Conservation (phyloP, 23 tunicate genomes). For the Oikopleura dioica region DNA sequence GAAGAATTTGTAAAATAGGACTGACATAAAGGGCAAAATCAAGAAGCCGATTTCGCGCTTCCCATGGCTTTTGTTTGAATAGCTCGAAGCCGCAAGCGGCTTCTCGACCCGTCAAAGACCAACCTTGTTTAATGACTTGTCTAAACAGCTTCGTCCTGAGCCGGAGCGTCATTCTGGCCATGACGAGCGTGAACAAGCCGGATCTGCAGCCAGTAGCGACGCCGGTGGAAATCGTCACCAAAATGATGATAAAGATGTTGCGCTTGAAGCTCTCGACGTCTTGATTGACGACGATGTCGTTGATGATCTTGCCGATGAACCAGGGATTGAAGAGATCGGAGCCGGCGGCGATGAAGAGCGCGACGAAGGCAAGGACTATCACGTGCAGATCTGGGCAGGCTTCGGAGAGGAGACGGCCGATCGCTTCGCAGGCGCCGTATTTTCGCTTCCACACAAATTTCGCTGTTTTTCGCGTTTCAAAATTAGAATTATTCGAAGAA, state of each 20-base stretch:
- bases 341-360: not conserved
- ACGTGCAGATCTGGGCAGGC: not conserved
- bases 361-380: not conserved
- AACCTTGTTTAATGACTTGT: not conserved
- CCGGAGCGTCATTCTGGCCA: slow-evolving; percentile 11
- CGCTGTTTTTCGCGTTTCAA: not conserved
- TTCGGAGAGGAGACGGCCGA: not conserved
- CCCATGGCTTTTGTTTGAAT: not conserved
- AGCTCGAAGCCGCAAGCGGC: not conserved
- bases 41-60: not conserved
- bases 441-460: not conserved
- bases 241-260: not conserved
- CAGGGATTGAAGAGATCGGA: slow-evolving; percentile 11
- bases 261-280: not conserved
- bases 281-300: not conserved
- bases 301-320: slow-evolving; percentile 7
- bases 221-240: not conserved
- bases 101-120: too few species aligned
- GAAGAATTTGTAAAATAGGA: not conserved
- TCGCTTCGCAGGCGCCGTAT: not conserved
- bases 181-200: not conserved
- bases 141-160: not conserved
- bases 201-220: not conserved
- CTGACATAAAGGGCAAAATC: not conserved
- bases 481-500: too few species aligned